Evolutionary conservation across 2,888 invertebrate species (phyloP), one percentile per base, ranked within the genome.

Genomic region (Anthophora plumipes): DNA sequence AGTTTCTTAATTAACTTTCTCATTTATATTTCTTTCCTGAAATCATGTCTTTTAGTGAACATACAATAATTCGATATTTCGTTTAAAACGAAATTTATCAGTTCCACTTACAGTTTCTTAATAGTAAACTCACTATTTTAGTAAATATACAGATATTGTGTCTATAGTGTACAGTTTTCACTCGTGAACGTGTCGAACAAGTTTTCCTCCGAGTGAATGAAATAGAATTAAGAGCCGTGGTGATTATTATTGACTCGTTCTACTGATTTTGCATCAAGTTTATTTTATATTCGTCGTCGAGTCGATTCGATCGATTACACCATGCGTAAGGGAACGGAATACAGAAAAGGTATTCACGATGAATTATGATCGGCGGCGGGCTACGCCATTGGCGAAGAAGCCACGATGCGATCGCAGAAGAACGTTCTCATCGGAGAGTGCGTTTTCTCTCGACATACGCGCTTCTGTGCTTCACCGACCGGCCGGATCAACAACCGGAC

Each of bases 401-500:
- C 55, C n/a, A 57, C 67, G 78, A 79, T 80, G 61, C 43, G 43
- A 52, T 77, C 71, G 77, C 54, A 68, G 69, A 77, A 54, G 71
- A 80, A 66, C 60, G 54, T 55, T 67, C 31, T 31, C 75, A 80
- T 80, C 79, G 37, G 50, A 25, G 63, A 57, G 43, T 41, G 63
- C 71, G 67, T 63, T 73, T 63, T 60, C 74, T 67, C 81, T 63
- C 70, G 75, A 68, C 82, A 64, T 68, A 60, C 37, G 80, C 81
- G 69, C 61, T 63, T 80, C 80, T 75, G 80, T 64, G 46, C 22
- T 43, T 1, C 25, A 22, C 52, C 46, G 69, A 60, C 50, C 57
- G 55, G 59, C 11, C 81, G 55, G 82, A 80, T 82, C 82, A 82
- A 82, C 82, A 82, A 80, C 82, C 82, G 82, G 82, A 80, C 82